Percentiles rank a stretch among this genome's conserved stretches.
phyloP scores from a whole-genome alignment of 2,888 invertebrate species.

The Polymixis flavicincta region DNA sequence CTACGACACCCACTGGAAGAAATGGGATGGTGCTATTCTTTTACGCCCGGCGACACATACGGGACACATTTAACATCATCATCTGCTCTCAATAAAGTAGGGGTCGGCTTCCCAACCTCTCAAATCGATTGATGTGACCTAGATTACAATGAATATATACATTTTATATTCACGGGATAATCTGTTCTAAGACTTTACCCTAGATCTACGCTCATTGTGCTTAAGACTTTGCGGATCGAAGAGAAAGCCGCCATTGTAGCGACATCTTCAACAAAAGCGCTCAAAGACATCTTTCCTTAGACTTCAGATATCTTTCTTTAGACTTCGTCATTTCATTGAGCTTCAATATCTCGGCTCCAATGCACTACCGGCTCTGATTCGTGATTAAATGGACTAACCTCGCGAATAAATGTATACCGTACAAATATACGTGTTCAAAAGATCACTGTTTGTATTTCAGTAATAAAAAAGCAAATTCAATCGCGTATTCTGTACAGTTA shows the following conservation, averaged over 20 bases:
- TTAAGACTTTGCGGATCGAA: slow-evolving; percentile 33
- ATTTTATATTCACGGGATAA: slow-evolving; percentile 10
- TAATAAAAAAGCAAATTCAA: background rate
- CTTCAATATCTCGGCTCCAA: slow-evolving; percentile 26
- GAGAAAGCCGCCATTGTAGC: slow-evolving; percentile 48
- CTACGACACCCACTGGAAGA: too few relatives aligned
- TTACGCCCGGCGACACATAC: too few relatives aligned
- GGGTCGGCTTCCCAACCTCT: background rate
- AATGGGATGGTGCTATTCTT: too few relatives aligned
- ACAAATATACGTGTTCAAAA: background rate
- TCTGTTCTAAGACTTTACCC: slow-evolving; percentile 16
- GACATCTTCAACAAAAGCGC: slow-evolving; percentile 42
- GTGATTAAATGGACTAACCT: slow-evolving; percentile 11
- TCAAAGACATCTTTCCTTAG: slow-evolving; percentile 25
- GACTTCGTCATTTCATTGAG: slow-evolving; percentile 42
- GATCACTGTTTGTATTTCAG: background rate
- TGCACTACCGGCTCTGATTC: slow-evolving; percentile 16
- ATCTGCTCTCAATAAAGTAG: background rate
- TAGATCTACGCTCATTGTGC: slow-evolving; percentile 42
- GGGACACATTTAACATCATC: background rate
- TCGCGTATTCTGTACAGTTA: background rate
- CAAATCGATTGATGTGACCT: slow-evolving; percentile 8
- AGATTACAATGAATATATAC: slow-evolving; percentile 9
- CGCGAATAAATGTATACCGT: background rate
- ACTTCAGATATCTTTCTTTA: slow-evolving; percentile 28